Conservation (phyloP, 2,888 invertebrate species). For the Brassicogethes aeneus region DNA sequence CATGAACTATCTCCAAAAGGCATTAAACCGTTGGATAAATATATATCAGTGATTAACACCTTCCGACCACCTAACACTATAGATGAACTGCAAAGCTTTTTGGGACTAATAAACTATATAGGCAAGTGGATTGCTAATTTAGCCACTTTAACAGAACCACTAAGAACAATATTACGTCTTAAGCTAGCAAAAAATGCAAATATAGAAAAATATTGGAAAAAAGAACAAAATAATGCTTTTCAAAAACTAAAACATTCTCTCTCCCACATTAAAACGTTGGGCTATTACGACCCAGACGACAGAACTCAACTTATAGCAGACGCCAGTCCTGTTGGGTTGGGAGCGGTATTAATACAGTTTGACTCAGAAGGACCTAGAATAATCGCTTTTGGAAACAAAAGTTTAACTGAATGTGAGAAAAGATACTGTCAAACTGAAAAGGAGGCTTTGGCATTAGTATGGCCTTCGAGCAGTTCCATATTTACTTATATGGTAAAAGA, state of each 20-base stretch:
- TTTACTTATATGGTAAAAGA: slow-evolving; percentile 17
- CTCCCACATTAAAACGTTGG: slow-evolving; percentile 12
- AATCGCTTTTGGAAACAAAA: slow-evolving; percentile 22
- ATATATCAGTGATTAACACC: neutral
- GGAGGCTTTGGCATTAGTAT: no score
- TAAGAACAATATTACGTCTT: neutral
- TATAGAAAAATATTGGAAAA: neutral
- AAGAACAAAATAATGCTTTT: neutral
- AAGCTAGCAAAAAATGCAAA: neutral
- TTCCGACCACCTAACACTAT: slow-evolving; percentile 3
- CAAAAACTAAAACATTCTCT: neutral
- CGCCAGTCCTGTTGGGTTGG: slow-evolving; percentile 23
- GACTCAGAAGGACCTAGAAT: slow-evolving; percentile 15
- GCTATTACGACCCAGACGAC: slow-evolving; percentile 19
- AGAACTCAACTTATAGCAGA: slow-evolving; percentile 22
- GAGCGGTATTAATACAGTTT: slow-evolving; percentile 21
- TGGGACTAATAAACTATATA: neutral
- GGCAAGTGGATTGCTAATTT: neutral
- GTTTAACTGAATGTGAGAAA: slow-evolving; percentile 18
- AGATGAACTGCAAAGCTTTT: neutral
- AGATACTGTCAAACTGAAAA: slow-evolving; percentile 31
- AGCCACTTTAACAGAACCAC: slow-evolving; percentile 1
- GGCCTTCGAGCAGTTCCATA: slow-evolving; percentile 27
- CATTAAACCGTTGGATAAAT: slow-evolving; percentile 5
- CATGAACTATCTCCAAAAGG: neutral